These are phyloP conservation scores for Drosophila serrata DNA, from an alignment of 1,140 invertebrate species.

Conservation along the genomic window DNA sequence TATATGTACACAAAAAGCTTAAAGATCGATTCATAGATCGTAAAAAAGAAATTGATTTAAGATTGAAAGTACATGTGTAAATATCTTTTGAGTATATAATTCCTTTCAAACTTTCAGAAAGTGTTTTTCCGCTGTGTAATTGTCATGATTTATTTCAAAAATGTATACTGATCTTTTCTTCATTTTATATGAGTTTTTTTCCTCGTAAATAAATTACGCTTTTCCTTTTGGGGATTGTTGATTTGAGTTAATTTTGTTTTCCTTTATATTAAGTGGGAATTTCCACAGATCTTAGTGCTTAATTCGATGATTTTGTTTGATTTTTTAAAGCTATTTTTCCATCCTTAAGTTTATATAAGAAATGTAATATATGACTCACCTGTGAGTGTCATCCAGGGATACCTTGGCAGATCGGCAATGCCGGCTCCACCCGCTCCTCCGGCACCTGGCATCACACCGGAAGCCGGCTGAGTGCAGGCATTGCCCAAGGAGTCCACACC, in stretches of 20 bases:
- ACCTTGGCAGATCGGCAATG: constrained; percentile 93
- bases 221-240: neutral
- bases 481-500: constrained; percentile 84
- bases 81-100: neutral
- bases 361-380: constrained; percentile 87
- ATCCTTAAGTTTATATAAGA: neutral
- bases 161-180: neutral
- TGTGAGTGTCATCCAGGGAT: constrained; percentile 99
- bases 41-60: constrained; percentile 21
- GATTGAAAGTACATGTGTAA: neutral
- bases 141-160: constrained; percentile 8
- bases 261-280: neutral
- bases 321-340: neutral
- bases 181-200: neutral
- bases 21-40: constrained; percentile 7
- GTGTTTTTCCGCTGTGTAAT: constrained; percentile 8
- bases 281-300: neutral
- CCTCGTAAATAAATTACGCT: neutral
- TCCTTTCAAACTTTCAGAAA: neutral
- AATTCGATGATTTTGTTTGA: neutral
- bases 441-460: constrained; percentile 86
- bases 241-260: neutral
- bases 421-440: constrained; percentile 88
- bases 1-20: constrained; percentile 21
- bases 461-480: constrained; percentile 87